Base-by-base conservation (phyloP, 1,140 invertebrate genomes). In the Brachionus angularis region DNA sequence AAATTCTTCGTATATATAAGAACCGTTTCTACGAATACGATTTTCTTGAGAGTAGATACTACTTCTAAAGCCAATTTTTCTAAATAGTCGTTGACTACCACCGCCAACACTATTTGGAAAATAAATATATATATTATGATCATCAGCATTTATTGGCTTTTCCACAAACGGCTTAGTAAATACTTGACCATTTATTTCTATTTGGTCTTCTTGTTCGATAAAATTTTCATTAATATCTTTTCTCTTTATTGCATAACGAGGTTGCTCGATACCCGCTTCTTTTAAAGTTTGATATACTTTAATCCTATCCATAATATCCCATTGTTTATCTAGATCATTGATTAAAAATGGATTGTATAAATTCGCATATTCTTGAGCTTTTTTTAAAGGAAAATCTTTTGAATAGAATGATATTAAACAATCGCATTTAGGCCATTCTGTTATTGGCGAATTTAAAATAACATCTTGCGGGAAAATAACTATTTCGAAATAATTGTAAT, bases 101-200 rank as follows among this genome's bases (percentile, higher is more conserved):
- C 86, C 86, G 23, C 96, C 96, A n/a, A 95, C 96, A 3, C 91
- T 93, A 3, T 92, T 93, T 0, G 96, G 96, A 83, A 98, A 99
- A 82, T 99, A 99, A 76, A 99, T 99, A 80, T 97, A 98, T 78
- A 99, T 96, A 80, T 99, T 99, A 81, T 99, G 96, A 83, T 99
- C 95, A 83, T 99, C 96, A 0, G 96, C 96, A 21, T 91, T 96
- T 42, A 95, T 87, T 0, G 94, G 94, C 79, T 98, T 98, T 81
- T 99, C 96, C 0, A 99, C 96, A 84, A 99, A 99, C 0, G 96
- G 96, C 79, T 98, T 98, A 78, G 96, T 96, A 77, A 99, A 98
- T 2, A 91, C 88, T 23, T 93, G 87, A 3, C 94, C 94, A 49
- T 74, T 47, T 4, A 99, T 91, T 83, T 98, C 96, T 8, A 99